Conservation (phyloP, 2,888 invertebrate species). For the Copidosoma aretas region DNA sequence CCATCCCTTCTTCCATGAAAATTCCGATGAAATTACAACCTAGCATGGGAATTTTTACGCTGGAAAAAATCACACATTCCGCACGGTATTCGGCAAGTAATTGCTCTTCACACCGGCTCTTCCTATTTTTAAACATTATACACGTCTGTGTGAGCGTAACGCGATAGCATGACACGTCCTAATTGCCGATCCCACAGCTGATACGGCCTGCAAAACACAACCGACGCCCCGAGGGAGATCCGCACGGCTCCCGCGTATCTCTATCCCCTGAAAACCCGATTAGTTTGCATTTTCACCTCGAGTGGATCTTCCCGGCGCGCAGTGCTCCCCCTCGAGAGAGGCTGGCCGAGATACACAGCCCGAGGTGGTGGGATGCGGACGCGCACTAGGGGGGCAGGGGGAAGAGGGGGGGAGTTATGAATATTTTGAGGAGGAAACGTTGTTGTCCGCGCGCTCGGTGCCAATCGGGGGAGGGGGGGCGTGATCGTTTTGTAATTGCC, state of each 20-base stretch:
- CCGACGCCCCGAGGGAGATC: conserved; percentile 11
- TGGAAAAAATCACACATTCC: too few relatives aligned
- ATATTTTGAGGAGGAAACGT: conserved; percentile 28
- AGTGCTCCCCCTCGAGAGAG: neutral
- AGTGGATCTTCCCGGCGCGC: conserved; percentile 27
- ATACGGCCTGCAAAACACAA: conserved; percentile 4
- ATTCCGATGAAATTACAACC: too few relatives aligned
- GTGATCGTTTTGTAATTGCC: conserved; percentile 31
- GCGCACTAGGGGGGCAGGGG: too few relatives aligned
- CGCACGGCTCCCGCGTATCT: too few relatives aligned
- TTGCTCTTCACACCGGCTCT: too few relatives aligned
- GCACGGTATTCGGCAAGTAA: too few relatives aligned
- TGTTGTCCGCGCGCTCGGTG: neutral
- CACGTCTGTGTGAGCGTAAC: too few relatives aligned
- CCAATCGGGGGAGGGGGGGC: neutral
- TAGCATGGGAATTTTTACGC: too few relatives aligned
- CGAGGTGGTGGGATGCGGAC: conserved; percentile 5
- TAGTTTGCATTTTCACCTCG: conserved; percentile 50
- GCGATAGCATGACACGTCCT: conserved; percentile 11
- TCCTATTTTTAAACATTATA: too few relatives aligned
- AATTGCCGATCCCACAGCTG: conserved; percentile 20
- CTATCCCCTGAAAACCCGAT: conserved; percentile 43
- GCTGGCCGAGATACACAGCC: neutral
- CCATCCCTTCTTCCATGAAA: too few relatives aligned
- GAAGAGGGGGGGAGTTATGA: conserved; percentile 23